A percentile compares a stretch with the other conserved stretches of the same genome.
Conservation (phyloP, 2,888 invertebrate genomes). For the Dendrolimus houi region DNA sequence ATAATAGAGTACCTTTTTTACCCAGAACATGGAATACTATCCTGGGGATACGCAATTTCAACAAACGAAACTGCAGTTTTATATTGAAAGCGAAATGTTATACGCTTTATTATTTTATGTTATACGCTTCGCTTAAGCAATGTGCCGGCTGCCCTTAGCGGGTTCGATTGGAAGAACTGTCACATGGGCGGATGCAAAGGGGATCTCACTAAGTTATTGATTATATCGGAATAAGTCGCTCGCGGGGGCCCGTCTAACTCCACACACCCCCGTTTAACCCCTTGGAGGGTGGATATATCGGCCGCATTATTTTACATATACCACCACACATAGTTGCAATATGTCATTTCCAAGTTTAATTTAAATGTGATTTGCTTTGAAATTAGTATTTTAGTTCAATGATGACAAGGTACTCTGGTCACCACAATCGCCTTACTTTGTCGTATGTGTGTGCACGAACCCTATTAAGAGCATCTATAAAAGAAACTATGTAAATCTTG, state of each 20-base stretch:
- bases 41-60: too few relatives aligned
- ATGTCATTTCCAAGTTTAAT: conserved; percentile 48
- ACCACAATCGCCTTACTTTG: too few relatives aligned
- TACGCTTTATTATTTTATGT: too few relatives aligned
- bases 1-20: too few relatives aligned
- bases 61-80: too few relatives aligned
- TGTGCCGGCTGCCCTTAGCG: conserved; percentile 37
- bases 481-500: too few relatives aligned
- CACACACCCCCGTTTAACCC: conserved; percentile 34
- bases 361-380: conserved; percentile 4
- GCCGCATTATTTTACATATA: conserved; percentile 74
- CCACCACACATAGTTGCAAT: conserved; percentile 69
- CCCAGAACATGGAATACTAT: too few relatives aligned
- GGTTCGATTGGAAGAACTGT: conserved; percentile 68
- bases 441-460: too few relatives aligned
- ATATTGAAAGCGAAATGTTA: not conserved
- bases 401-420: too few relatives aligned
- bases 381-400: conserved; percentile 10
- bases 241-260: conserved; percentile 42
- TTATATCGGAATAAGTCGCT: conserved; percentile 76
- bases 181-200: conserved; percentile 74
- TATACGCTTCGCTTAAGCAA: not conserved
- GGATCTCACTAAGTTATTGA: conserved; percentile 77
- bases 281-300: conserved; percentile 61
- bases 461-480: too few relatives aligned